Percentiles rank a stretch among this genome's conserved stretches.
phyloP scores from a whole-genome alignment of 2,797 vertebrate species.

The Enteromius mattozi region DNA sequence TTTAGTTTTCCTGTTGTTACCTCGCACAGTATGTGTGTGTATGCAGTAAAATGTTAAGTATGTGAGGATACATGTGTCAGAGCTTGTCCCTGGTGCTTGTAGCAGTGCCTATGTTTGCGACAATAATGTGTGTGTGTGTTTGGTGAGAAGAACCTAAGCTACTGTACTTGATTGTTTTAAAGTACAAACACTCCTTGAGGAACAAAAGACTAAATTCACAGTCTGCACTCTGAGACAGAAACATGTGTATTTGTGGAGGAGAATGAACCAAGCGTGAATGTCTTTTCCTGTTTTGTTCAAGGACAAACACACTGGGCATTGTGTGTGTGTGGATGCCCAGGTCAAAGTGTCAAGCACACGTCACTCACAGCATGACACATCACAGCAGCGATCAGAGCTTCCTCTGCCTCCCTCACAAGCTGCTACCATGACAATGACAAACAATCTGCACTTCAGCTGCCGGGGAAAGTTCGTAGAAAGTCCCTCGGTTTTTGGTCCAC shows the following conservation, averaged over 20 bases:
- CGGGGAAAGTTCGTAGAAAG: slow-evolving; percentile 28
- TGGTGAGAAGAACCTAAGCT: neutral
- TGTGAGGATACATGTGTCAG: neutral
- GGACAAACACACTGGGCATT: slow-evolving; percentile 14
- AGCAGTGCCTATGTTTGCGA: neutral
- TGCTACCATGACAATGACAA: slow-evolving; percentile 42
- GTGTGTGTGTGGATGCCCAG: slow-evolving; percentile 28
- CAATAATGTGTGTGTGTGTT: neutral
- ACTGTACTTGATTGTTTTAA: neutral
- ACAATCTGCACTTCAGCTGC: slow-evolving; percentile 26
- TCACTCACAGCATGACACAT: slow-evolving; percentile 36
- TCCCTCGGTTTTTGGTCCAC: slow-evolving; percentile 1
- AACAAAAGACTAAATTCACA: slow-evolving; percentile 14
- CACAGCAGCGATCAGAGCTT: slow-evolving; percentile 28
- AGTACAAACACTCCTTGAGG: neutral
- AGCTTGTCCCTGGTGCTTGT: neutral
- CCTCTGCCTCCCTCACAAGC: slow-evolving; percentile 18
- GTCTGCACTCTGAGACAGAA: slow-evolving; percentile 32
- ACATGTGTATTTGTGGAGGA: slow-evolving; percentile 16
- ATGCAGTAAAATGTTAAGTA: neutral
- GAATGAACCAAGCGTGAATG: slow-evolving; percentile 9
- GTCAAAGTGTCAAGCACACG: slow-evolving; percentile 32
- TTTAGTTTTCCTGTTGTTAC: slow-evolving; percentile 47
- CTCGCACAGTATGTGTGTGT: neutral
- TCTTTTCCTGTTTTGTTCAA: slow-evolving; percentile 30